Base-by-base conservation (phyloP, 2,888 invertebrate genomes). In the Osmoderma eremita region DNA sequence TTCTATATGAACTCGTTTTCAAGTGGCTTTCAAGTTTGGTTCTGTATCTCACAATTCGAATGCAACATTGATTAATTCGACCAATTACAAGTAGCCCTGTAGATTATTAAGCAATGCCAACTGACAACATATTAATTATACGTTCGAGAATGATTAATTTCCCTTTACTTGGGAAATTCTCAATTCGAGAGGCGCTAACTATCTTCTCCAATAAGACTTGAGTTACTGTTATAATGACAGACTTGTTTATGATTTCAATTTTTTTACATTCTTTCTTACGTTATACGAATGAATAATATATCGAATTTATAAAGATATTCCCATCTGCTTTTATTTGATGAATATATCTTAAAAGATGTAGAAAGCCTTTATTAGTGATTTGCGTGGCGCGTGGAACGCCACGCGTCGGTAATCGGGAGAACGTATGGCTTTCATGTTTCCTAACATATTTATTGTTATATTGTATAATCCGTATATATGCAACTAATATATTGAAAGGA, bases 81-180 rank as follows among this genome's bases (percentile, higher is more conserved):
- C 17, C 48, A 48, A 48, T 48, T 48, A 48, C 20, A 48, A 48
- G 48, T 48, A 48, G 20, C 48, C 20, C 20, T 48, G 48, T 48
- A 48, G 20, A 48, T 48, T 48, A 48, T 48, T 20, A 48, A 48
- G 48, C 48, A 48, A 48, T 20, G 48, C 20, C 20, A 48, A 48
- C 48, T 48, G 48, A 48, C 48, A 48, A 20, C 48, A 20, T 20
- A 48, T 20, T 48, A 48, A 48, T 48, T 48, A 48, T 48, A 48
- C 48, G 20, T 48, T 48, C 18, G 20, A 48, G 48, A 20, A 48
- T 48, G 48, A 48, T 48, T 48, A 48, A 48, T 48, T 48, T 48
- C 48, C 17, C 12, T 48, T 48, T 48, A 48, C 48, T 20, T 48
- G 12, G 20, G 20, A 20, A 48, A 48, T 48, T 48, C 20, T 48